phyloP scores from a whole-genome alignment of 2,888 invertebrate species.

The Dyspetes luteomarginatus region DNA sequence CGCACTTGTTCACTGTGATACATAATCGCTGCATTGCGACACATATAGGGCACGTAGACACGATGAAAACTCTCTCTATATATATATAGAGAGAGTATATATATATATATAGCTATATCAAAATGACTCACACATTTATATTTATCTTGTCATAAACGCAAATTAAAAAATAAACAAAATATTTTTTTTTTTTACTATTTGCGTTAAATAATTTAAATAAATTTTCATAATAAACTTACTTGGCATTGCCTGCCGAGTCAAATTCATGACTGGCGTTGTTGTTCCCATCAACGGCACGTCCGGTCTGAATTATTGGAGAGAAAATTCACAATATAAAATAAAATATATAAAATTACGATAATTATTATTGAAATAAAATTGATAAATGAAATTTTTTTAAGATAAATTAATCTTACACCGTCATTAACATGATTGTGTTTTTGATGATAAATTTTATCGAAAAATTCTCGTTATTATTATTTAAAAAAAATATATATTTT shows the following conservation, averaged over 20 bases:
- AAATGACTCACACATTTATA: no score
- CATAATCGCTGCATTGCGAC: slow-evolving; percentile 27
- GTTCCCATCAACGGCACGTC: slow-evolving; percentile 15
- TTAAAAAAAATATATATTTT: background rate
- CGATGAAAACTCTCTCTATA: background rate
- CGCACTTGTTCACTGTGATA: background rate
- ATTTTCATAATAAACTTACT: slow-evolving; percentile 38
- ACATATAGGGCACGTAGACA: background rate
- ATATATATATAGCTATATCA: no score
- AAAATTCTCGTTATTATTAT: no score
- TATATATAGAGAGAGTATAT: no score
- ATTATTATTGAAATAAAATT: no score
- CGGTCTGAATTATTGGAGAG: background rate
- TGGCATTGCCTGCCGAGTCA: slow-evolving; percentile 13
- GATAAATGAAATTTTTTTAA: no score
- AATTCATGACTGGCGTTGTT: background rate
- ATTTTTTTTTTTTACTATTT: background rate
- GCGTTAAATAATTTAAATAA: background rate
- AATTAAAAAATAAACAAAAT: background rate
- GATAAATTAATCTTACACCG: no score
- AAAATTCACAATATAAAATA: no score
- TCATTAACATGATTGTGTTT: no score
- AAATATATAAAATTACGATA: no score
- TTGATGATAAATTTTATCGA: background rate
- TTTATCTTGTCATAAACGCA: background rate